These are phyloP conservation scores for Acestrorhynchus altus DNA, from an alignment of 2,797 vertebrate species.

Conservation along the genomic window DNA sequence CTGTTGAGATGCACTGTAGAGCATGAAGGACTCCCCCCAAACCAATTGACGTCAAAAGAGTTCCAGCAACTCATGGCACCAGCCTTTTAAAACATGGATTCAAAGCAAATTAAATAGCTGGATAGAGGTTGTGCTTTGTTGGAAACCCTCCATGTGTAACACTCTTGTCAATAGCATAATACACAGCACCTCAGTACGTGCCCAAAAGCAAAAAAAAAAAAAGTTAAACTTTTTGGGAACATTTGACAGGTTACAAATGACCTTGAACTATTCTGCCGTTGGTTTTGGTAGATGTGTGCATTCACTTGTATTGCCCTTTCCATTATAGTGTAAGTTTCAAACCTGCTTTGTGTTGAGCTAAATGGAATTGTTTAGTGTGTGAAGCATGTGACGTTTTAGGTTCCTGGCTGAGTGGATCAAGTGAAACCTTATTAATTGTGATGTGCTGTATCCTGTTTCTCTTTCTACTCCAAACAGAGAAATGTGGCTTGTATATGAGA, in stretches of 20 bases:
- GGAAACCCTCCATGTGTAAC: slow-evolving; percentile 26
- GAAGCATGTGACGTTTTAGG: not conserved
- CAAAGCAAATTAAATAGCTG: slow-evolving; percentile 17
- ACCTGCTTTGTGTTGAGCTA: not conserved
- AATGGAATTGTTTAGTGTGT: slow-evolving; percentile 8
- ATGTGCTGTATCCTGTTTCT: not conserved
- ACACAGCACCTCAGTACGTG: not conserved
- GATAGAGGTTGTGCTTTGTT: slow-evolving; percentile 24
- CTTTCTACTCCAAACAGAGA: not conserved
- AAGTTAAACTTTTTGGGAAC: not conserved
- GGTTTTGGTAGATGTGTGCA: not conserved
- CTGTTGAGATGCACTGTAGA: slow-evolving; percentile 37
- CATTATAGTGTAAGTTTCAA: not conserved
- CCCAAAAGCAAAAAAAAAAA: not conserved
- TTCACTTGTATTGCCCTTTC: not conserved
- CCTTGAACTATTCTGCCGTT: not conserved
- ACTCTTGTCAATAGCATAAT: slow-evolving; percentile 32
- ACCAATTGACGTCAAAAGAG: slow-evolving; percentile 40
- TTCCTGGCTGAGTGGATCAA: slow-evolving; percentile 12
- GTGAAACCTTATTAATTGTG: slow-evolving; percentile 14
- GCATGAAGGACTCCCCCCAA: slow-evolving; percentile 23
- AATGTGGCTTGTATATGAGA: not conserved
- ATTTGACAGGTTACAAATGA: slow-evolving; percentile 4
- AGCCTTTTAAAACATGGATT: slow-evolving; percentile 28
- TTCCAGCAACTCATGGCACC: slow-evolving; percentile 19